A percentile compares a stretch with the other conserved stretches of the same genome.
Evolutionary conservation across 2,797 vertebrate genomes (phyloP).

Genomic region (Lacerta bilineata): DNA sequence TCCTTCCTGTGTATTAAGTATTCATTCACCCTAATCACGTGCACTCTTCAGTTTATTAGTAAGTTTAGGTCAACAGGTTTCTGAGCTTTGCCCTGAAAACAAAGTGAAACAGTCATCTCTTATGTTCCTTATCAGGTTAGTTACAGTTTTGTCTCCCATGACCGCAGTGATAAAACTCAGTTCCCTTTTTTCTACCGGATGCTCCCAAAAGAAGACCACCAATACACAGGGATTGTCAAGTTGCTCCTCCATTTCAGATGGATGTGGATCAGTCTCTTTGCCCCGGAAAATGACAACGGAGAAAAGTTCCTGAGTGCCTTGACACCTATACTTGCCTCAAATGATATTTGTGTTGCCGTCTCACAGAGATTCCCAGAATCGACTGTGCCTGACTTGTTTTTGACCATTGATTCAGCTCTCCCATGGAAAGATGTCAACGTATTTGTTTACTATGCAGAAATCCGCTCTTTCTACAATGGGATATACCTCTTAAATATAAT

Average conservation of each 20-base stretch:
- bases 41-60: too few relatives aligned
- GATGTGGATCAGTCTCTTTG: not conserved
- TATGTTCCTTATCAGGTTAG: too few relatives aligned
- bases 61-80: too few relatives aligned
- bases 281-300: not conserved
- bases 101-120: not conserved
- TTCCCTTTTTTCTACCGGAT: too few relatives aligned
- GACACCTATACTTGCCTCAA: too few relatives aligned
- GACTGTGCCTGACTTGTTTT: accelerated
- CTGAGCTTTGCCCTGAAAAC: too few relatives aligned
- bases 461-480: too few relatives aligned
- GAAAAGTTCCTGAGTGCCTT: too few relatives aligned
- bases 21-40: too few relatives aligned
- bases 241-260: not conserved
- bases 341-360: too few relatives aligned
- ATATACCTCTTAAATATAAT: not conserved
- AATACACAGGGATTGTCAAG: not conserved
- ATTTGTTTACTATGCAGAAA: not conserved
- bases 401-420: not conserved
- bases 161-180: not conserved
- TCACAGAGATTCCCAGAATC: not conserved
- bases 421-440: not conserved
- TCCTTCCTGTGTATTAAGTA: too few relatives aligned
- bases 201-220: not conserved
- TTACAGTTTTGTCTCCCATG: too few relatives aligned